Base-by-base conservation (phyloP, 1,140 invertebrate genomes). In the Lordiphosa stackelbergi region DNA sequence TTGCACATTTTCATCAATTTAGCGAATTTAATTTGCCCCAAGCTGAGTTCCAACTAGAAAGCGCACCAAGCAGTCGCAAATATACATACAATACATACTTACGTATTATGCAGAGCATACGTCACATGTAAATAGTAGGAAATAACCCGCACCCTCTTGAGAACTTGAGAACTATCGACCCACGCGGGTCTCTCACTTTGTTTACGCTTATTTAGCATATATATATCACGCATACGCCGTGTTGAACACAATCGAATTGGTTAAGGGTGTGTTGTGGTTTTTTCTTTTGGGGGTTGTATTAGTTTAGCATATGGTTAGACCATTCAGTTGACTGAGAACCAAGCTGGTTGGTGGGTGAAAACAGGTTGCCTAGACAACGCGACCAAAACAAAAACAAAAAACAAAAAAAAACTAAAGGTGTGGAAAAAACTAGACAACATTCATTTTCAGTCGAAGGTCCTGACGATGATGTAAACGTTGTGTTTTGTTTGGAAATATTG, bases 101-200 rank as follows among this genome's bases (percentile, higher is more conserved):
- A 24, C 22, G 28, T 31, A 8, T 31, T 31, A 8, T 31, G 7
- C 28, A 8, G 7, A 28, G 11, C 12, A 12, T 13, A 31, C 10
- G 6, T 48, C 28, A 19, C 38, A 52, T 52, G 52, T 41, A 62
- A 66, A 66, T 46, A 43, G 41, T 16, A 13, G 10, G 35, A 36
- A 54, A 43, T 31, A 58, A 13, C 48, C 47, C 38, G 28, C 6
- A 19, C 7, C 34, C 10, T 4, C 22, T 47, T 12, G 34, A 8
- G 8, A n/a, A 12, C 11, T n/a, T 22, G 16, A 37, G 53, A 66
- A 75, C 63, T 79, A 79, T 79, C 75, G 75, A 79, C 71, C 75
- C 66, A 60, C 28, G 2, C 28, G 1, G 7, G 6, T 8, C 6
- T 31, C 28, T 31, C 28, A 31, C 6, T 60, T 69, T 69, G 56